A percentile compares a stretch with the other conserved stretches of the same genome.
Conservation (phyloP, 2,888 invertebrate genomes). For the Trichogramma dendrolimi region DNA sequence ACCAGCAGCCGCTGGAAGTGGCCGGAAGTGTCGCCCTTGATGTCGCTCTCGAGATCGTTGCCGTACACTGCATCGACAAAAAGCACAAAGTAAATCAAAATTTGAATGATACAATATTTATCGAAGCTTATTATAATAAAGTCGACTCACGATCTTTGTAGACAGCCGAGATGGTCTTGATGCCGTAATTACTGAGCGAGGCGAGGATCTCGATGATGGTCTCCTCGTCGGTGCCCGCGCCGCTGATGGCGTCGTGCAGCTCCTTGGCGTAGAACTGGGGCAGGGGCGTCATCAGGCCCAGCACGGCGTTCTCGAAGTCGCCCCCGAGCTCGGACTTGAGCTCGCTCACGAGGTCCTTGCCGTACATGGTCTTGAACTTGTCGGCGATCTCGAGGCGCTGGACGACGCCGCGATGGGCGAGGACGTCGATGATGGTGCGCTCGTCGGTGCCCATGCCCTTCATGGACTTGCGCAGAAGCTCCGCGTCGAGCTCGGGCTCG, state of each 20-base stretch:
- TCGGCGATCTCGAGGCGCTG: conserved; percentile 80
- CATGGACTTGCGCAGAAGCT: conserved; percentile 81
- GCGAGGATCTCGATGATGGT: conserved; percentile 85
- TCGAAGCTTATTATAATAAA: not conserved
- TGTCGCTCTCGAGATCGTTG: conserved; percentile 71
- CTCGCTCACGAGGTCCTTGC: conserved; percentile 79
- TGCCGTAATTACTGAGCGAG: conserved; percentile 80
- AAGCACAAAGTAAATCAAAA: not conserved
- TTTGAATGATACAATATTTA: no score
- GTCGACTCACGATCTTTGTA: conserved; percentile 70
- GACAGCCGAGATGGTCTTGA: conserved; percentile 71
- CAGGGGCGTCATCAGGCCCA: conserved; percentile 80
- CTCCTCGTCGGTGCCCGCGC: conserved; percentile 61
- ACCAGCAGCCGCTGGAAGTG: conserved; percentile 82
- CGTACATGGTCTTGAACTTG: conserved; percentile 81
- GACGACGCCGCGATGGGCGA: conserved; percentile 76
- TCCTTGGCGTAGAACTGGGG: conserved; percentile 81
- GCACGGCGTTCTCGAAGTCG: conserved; percentile 76
- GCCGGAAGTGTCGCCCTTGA: conserved; percentile 82
- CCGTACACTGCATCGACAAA: conserved; percentile 64
- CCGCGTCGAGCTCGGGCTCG: conserved; percentile 76
- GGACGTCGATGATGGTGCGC: conserved; percentile 78
- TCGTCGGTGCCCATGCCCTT: conserved; percentile 92
- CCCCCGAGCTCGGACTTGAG: conserved; percentile 85
- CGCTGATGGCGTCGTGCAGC: conserved; percentile 77